Evolutionary conservation across 53 echinoderm and acorn worm species (phyloP).

Genomic region (Apostichopus leukothele): DNA sequence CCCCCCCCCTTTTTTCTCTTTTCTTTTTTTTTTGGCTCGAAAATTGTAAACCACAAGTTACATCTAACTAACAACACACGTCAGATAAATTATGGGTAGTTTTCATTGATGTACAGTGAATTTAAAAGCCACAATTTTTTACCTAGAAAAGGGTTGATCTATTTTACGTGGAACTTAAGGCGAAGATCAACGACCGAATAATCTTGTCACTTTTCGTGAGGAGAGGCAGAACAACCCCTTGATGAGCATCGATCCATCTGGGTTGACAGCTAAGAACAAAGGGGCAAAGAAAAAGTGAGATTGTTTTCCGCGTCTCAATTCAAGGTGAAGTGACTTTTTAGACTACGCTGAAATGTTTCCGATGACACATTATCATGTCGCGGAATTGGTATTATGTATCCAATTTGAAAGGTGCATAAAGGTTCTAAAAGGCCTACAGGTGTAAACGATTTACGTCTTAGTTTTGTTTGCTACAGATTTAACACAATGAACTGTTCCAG

Average conservation of each 20-base stretch:
- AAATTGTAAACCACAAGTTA: too few relatives aligned
- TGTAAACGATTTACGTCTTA: too few relatives aligned
- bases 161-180: neutral
- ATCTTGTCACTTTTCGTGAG: conserved; percentile 4
- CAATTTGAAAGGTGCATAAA: neutral
- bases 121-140: neutral
- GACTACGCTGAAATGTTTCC: neutral
- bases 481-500: too few relatives aligned
- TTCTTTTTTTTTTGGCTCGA: too few relatives aligned
- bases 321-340: neutral
- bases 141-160: neutral
- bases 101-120: neutral
- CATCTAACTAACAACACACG: too few relatives aligned
- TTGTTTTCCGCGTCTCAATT: neutral
- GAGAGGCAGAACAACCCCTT: neutral
- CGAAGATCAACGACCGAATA: conserved; percentile 20
- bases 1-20: too few relatives aligned
- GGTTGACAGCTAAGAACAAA: neutral
- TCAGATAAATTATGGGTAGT: neutral
- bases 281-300: neutral
- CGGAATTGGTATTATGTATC: neutral
- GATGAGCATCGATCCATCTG: conserved; percentile 11
- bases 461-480: too few relatives aligned
- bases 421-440: too few relatives aligned
- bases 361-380: neutral